Percentiles rank a stretch among this genome's conserved stretches.
Evolutionary conservation across 1,140 invertebrate genomes (phyloP).

Genomic region (Drosophila sp.): DNA sequence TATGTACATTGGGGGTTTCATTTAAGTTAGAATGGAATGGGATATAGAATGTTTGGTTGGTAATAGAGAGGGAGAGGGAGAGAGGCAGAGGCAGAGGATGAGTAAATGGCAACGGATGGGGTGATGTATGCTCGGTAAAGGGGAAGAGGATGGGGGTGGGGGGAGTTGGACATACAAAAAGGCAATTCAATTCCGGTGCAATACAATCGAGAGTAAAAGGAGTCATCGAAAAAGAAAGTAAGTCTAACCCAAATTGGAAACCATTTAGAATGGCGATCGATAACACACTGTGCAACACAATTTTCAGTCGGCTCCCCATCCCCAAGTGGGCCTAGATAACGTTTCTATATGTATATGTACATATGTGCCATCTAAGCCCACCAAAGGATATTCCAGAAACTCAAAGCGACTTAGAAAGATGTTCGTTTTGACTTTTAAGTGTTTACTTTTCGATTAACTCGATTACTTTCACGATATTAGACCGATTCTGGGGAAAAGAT

Average conservation of each 20-base stretch:
- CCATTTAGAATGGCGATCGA: slow-evolving; percentile 5
- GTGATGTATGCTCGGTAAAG: neutral
- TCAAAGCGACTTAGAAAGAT: too few relatives aligned
- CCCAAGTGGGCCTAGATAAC: too few relatives aligned
- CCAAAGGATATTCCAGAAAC: too few relatives aligned
- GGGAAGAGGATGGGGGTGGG: neutral
- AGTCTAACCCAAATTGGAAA: slow-evolving; percentile 17
- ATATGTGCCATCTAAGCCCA: too few relatives aligned
- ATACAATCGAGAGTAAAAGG: slow-evolving; percentile 15
- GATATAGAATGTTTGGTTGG: neutral
- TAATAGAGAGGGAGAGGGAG: neutral
- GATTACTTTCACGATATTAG: too few relatives aligned
- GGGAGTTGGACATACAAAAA: neutral
- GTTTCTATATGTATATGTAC: too few relatives aligned
- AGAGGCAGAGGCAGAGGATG: neutral
- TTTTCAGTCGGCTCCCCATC: neutral
- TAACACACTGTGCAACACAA: slow-evolving; percentile 1
- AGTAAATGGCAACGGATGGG: neutral
- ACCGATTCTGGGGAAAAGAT: neutral
- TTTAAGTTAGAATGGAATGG: slow-evolving; percentile 9
- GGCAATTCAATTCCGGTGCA: slow-evolving; percentile 10
- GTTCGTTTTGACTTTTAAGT: too few relatives aligned
- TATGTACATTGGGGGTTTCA: slow-evolving; percentile 2
- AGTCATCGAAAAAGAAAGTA: slow-evolving; percentile 11
- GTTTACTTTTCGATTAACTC: neutral